A percentile compares a stretch with the other conserved stretches of the same genome.
Evolutionary conservation across 2,797 vertebrate genomes (phyloP).

Genomic region (Cossypha dichroa): DNA sequence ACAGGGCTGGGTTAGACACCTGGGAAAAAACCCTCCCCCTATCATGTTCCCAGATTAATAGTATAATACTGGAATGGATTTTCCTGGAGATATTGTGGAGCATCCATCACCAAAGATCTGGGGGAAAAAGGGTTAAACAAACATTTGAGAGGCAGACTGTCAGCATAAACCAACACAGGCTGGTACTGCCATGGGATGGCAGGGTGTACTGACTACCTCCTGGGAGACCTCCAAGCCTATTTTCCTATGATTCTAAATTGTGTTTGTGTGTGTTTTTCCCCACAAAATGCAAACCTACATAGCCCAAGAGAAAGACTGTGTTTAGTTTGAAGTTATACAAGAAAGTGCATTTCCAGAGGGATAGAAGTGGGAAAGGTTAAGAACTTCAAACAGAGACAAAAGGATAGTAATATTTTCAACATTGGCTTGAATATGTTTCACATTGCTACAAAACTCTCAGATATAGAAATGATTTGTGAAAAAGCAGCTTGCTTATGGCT

Average conservation of each 20-base stretch:
- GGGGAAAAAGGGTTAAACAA: background rate
- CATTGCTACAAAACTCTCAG: background rate
- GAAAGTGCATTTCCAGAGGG: background rate
- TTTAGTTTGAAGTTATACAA: background rate
- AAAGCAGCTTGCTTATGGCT: background rate
- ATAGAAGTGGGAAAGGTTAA: background rate
- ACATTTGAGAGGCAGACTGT: background rate
- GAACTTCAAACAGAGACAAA: background rate
- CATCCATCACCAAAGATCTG: background rate
- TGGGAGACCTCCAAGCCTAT: background rate
- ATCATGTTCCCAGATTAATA: background rate
- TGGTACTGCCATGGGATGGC: background rate
- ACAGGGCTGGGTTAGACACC: background rate
- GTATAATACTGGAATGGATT: background rate
- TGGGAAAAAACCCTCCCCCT: fast-evolving
- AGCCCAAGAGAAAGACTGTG: background rate
- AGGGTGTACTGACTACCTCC: background rate
- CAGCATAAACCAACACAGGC: background rate
- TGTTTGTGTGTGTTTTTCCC: background rate
- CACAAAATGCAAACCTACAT: slow-evolving; percentile 5
- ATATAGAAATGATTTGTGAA: background rate
- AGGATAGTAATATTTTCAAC: background rate
- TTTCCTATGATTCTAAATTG: background rate
- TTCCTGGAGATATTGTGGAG: background rate
- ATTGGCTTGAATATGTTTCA: background rate